A percentile compares a stretch with the other conserved stretches of the same genome.
phyloP scores from a whole-genome alignment of 2,888 invertebrate genomes.

The Desoria tigrina region DNA sequence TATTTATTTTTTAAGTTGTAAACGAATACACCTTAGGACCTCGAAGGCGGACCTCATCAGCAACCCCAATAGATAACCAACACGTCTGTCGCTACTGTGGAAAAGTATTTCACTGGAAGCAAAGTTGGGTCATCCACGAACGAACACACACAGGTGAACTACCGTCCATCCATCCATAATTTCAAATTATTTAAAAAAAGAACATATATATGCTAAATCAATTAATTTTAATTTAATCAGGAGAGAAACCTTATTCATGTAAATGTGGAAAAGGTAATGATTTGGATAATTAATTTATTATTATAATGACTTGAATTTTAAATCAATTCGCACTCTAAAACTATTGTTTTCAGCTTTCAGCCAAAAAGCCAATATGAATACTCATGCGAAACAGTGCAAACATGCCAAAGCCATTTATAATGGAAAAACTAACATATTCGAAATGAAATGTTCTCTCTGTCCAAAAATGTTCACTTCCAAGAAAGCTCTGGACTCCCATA shows the following conservation, averaged over 20 bases:
- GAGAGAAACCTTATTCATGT: constrained; percentile 33
- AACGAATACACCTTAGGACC: constrained; percentile 9
- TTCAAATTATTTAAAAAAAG: neutral
- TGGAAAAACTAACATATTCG: constrained; percentile 42
- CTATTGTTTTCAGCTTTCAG: no score
- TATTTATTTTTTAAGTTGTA: neutral
- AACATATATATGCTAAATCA: neutral
- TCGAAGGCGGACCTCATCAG: constrained; percentile 13
- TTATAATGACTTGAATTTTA: neutral
- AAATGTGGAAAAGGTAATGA: constrained; percentile 40
- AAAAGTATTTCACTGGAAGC: constrained; percentile 44
- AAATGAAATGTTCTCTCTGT: constrained; percentile 44
- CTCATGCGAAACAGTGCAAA: constrained; percentile 37
- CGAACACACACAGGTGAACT: constrained; percentile 41
- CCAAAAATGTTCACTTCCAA: constrained; percentile 44
- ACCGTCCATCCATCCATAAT: no score
- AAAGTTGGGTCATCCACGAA: constrained; percentile 40
- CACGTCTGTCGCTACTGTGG: constrained; percentile 30
- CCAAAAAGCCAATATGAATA: constrained; percentile 40
- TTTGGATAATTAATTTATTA: constrained; percentile 3
- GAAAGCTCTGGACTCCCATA: constrained; percentile 42
- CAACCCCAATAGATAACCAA: constrained; percentile 19
- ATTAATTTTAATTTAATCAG: neutral
- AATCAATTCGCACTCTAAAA: neutral
- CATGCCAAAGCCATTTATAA: constrained; percentile 41